Evolutionary conservation across 2,888 invertebrate species (phyloP).

Genomic region (Tenthredo distinguenda): DNA sequence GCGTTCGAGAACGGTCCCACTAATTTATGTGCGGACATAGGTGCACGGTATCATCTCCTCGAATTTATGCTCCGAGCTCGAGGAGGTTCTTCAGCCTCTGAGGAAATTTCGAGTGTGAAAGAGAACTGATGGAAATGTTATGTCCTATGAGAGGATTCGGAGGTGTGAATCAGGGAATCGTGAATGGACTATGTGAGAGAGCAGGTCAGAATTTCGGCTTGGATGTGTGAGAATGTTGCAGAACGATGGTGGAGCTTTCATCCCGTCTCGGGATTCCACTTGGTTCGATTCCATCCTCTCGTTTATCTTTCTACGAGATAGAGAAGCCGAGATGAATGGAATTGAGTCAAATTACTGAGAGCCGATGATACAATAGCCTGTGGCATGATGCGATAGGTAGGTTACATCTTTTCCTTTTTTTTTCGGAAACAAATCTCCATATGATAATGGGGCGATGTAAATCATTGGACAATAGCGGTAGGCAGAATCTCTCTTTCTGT

Average conservation of each 20-base stretch:
- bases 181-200: too few relatives aligned
- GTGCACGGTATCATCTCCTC: too few relatives aligned
- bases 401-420: background rate
- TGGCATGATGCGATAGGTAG: slow-evolving; percentile 9
- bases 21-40: slow-evolving; percentile 67
- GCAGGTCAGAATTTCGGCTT: too few relatives aligned
- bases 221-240: too few relatives aligned
- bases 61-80: background rate
- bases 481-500: slow-evolving; percentile 59
- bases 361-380: slow-evolving; percentile 8
- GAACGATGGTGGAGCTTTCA: too few relatives aligned
- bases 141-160: too few relatives aligned
- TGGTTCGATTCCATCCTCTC: background rate
- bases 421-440: slow-evolving; percentile 62
- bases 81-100: background rate
- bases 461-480: slow-evolving; percentile 68
- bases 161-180: too few relatives aligned
- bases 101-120: background rate
- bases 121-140: too few relatives aligned
- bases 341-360: slow-evolving; percentile 32
- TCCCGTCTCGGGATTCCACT: background rate
- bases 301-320: background rate
- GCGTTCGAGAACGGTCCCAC: slow-evolving; percentile 46
- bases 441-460: slow-evolving; percentile 66
- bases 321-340: slow-evolving; percentile 1